Conservation (phyloP, 2,888 invertebrate species). For the Oligia strigilis region DNA sequence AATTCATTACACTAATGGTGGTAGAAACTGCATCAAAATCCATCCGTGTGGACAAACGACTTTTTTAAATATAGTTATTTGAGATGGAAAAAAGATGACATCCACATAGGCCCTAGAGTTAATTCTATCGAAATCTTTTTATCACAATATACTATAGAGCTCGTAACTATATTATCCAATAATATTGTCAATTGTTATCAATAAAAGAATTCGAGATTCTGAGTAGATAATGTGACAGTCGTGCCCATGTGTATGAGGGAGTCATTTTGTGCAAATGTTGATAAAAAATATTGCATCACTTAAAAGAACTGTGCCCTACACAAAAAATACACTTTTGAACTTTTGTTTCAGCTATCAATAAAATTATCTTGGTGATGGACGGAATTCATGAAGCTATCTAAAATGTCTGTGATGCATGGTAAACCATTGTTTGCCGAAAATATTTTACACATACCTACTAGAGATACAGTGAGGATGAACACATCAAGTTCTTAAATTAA, state of each 20-base stretch:
- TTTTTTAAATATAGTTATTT: neutral
- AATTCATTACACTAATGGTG: neutral
- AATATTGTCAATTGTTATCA: conserved; percentile 40
- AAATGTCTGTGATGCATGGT: neutral
- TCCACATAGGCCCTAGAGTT: neutral
- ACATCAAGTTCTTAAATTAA: neutral
- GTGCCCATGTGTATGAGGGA: neutral
- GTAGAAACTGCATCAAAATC: neutral
- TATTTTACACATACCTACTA: neutral
- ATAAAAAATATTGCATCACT: conserved; percentile 10
- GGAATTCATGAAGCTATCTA: neutral
- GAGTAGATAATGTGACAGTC: conserved; percentile 10
- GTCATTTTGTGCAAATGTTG: neutral
- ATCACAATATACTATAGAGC: conserved; percentile 12
- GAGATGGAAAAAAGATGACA: neutral
- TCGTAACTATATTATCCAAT: conserved; percentile 22
- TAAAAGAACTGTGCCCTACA: neutral
- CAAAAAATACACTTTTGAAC: neutral
- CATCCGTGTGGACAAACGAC: neutral
- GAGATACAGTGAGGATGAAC: neutral
- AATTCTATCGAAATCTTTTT: conserved; percentile 15
- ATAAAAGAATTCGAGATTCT: conserved; percentile 29
- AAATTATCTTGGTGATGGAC: neutral
- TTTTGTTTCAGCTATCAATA: neutral
- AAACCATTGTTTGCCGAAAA: neutral